Percentiles rank a stretch among this genome's conserved stretches.
These are phyloP conservation scores for Dinothrombium tinctorium DNA, from an alignment of 1,140 invertebrate species.

Conservation along the genomic window DNA sequence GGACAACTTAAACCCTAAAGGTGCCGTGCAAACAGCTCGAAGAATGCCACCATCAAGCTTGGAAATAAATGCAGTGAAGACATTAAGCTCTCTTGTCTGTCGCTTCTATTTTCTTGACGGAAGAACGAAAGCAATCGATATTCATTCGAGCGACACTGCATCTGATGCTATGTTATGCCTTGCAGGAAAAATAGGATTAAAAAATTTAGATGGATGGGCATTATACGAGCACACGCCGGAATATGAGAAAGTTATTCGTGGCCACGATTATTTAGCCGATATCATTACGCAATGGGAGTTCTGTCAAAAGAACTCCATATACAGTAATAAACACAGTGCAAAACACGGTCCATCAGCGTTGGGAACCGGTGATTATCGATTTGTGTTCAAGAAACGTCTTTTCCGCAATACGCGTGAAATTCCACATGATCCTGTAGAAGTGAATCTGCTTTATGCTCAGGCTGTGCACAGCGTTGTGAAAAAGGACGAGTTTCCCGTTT, in stretches of 20 bases:
- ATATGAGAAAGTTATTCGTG: conserved; percentile 69
- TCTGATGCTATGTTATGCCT: conserved; percentile 63
- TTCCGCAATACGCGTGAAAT: conserved; percentile 66
- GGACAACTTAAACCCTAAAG: conserved; percentile 67
- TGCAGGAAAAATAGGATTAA: conserved; percentile 61
- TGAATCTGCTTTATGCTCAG: conserved; percentile 79
- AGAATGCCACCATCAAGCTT: conserved; percentile 58
- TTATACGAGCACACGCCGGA: conserved; percentile 54
- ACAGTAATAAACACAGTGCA: neutral
- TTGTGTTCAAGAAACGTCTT: conserved; percentile 71
- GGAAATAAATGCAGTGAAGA: conserved; percentile 73
- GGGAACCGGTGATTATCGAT: conserved; percentile 54
- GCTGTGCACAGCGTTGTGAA: conserved; percentile 82
- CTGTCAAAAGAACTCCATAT: conserved; percentile 5
- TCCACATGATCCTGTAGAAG: conserved; percentile 86
- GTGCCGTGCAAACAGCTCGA: conserved; percentile 37
- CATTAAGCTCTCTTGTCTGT: conserved; percentile 72
- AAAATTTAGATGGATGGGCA: conserved; percentile 70
- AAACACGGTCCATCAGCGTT: neutral
- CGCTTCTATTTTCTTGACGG: conserved; percentile 86
- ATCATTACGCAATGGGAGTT: conserved; percentile 60
- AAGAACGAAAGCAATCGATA: conserved; percentile 77
- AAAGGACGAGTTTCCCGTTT: conserved; percentile 84
- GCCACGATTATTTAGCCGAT: conserved; percentile 77
- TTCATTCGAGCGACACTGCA: conserved; percentile 79